phyloP scores from a whole-genome alignment of 1,140 invertebrate species.

The Vollenhovia emeryi region DNA sequence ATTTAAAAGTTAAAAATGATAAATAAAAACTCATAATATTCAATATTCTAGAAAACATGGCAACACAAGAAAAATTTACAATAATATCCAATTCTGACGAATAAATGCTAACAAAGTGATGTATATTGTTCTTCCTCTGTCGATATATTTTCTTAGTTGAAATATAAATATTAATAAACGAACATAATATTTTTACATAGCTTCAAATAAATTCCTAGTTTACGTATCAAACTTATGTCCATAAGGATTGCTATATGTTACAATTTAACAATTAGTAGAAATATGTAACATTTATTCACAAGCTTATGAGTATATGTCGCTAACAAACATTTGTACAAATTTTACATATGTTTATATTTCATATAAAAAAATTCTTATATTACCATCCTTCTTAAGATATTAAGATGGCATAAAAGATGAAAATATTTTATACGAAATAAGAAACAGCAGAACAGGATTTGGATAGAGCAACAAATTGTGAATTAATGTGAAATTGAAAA shows the following conservation, averaged over 20 bases:
- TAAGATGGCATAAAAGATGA: slow-evolving; percentile 23
- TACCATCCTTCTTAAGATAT: background rate
- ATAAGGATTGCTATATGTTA: slow-evolving; percentile 42
- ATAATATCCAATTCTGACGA: slow-evolving; percentile 44
- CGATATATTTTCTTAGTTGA: slow-evolving; percentile 45
- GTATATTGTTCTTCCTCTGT: slow-evolving; percentile 55
- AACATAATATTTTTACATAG: slow-evolving; percentile 55
- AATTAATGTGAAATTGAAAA: background rate
- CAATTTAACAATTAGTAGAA: slow-evolving; percentile 46
- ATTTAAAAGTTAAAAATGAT: slow-evolving; percentile 21
- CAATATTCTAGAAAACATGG: slow-evolving; percentile 62
- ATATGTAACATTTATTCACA: slow-evolving; percentile 54
- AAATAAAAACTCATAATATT: slow-evolving; percentile 7
- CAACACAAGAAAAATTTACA: slow-evolving; percentile 54
- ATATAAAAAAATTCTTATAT: slow-evolving; percentile 29
- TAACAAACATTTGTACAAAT: slow-evolving; percentile 65
- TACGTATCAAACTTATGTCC: slow-evolving; percentile 47
- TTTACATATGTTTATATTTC: slow-evolving; percentile 16
- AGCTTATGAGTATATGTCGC: slow-evolving; percentile 62
- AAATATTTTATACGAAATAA: slow-evolving; percentile 24
- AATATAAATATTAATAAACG: slow-evolving; percentile 58
- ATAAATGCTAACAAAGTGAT: slow-evolving; percentile 42
- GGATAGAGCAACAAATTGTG: background rate
- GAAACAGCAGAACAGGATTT: background rate
- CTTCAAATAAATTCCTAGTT: slow-evolving; percentile 37